Conservation (phyloP, 2,113 vertebrate genomes). For the Myrmecobius fasciatus region DNA sequence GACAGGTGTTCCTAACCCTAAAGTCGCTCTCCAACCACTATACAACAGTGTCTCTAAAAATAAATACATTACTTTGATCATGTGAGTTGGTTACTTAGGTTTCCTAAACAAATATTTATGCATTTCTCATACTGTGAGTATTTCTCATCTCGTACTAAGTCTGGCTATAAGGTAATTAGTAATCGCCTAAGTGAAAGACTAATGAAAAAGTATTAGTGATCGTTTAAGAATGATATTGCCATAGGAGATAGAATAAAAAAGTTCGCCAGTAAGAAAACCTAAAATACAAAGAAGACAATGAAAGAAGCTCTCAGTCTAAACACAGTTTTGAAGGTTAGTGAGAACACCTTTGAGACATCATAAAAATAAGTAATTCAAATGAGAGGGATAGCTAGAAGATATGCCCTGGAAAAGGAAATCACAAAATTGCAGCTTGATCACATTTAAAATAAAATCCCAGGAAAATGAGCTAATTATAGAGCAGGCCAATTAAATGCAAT, state of each 20-base stretch:
- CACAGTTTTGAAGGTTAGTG: conserved; percentile 9
- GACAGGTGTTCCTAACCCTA: neutral
- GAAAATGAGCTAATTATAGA: conserved; percentile 18
- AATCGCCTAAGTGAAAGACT: conserved; percentile 7
- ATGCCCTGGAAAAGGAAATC: conserved; percentile 36
- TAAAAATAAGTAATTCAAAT: conserved; percentile 15
- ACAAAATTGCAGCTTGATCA: conserved; percentile 26
- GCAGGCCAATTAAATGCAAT: conserved; percentile 23
- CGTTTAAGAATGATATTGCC: neutral
- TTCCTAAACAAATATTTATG: neutral
- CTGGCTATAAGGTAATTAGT: neutral
- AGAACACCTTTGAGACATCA: neutral
- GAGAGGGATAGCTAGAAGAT: neutral
- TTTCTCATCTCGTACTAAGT: conserved; percentile 24
- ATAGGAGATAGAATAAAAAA: conserved; percentile 18
- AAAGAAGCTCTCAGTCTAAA: neutral
- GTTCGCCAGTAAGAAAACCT: neutral
- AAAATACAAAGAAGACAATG: neutral
- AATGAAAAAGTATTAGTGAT: neutral
- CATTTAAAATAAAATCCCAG: conserved; percentile 35
- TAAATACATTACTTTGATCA: neutral
- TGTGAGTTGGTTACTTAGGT: neutral
- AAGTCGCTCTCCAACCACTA: neutral
- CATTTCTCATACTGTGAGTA: neutral
- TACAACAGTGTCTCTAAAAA: neutral